These are phyloP conservation scores for Erpetoichthys calabaricus DNA, from an alignment of 2,797 vertebrate genomes.

Conservation along the genomic window DNA sequence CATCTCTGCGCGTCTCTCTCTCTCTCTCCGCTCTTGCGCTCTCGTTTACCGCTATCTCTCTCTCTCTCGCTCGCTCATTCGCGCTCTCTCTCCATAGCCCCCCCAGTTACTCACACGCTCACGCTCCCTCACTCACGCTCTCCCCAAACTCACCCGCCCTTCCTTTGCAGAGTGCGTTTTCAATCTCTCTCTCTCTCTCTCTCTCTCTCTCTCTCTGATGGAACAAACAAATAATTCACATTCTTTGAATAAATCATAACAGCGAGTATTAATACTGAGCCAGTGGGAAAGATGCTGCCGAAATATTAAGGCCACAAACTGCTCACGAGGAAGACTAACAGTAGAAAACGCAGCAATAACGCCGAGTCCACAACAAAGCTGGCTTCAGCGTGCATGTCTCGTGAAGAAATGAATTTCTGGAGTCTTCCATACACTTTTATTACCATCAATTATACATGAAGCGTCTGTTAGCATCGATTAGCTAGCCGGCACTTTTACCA, in stretches of 20 bases:
- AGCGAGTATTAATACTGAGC: conserved; percentile 10
- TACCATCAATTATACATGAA: too few species aligned
- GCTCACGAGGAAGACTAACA: too few species aligned
- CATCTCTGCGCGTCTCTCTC: conserved; percentile 38
- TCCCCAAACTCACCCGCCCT: not conserved
- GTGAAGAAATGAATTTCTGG: too few species aligned
- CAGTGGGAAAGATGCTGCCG: not conserved
- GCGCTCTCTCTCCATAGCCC: conserved; percentile 20
- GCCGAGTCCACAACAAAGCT: too few species aligned
- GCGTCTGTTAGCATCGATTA: too few species aligned
- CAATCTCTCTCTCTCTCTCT: conserved; percentile 8
- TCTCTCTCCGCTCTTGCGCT: conserved; percentile 19
- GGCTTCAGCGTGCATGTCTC: too few species aligned
- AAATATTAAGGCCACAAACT: not conserved
- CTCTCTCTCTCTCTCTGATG: conserved; percentile 14
- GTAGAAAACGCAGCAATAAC: too few species aligned
- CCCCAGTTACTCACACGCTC: not conserved
- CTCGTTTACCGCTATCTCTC: conserved; percentile 8
- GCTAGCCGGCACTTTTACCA: too few species aligned
- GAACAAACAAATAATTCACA: conserved; percentile 13
- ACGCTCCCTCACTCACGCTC: not conserved
- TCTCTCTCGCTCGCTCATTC: conserved; percentile 22
- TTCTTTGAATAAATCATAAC: conserved; percentile 15
- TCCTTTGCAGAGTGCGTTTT: conserved; percentile 8
- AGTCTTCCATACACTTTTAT: too few species aligned